Conservation (phyloP, 2,888 invertebrate species). For the Plutella xylostella region DNA sequence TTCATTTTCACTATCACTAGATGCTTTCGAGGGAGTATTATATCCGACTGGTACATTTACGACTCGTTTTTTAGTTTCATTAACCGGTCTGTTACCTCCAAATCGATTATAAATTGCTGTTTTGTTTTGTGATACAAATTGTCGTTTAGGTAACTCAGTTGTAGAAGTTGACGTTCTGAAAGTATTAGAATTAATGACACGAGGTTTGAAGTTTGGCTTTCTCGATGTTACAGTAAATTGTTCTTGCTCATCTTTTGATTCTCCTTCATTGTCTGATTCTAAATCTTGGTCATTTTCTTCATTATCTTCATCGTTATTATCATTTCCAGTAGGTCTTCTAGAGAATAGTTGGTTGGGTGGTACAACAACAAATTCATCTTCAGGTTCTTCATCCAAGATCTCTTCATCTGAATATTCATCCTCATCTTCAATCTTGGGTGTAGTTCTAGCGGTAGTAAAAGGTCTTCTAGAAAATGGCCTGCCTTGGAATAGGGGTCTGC, state of each 20-base stretch:
- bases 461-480: slow-evolving; percentile 54
- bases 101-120: slow-evolving; percentile 42
- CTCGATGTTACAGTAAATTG: slow-evolving; percentile 36
- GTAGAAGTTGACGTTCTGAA: slow-evolving; percentile 54
- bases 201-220: slow-evolving; percentile 43
- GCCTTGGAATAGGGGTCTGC: slow-evolving; percentile 43
- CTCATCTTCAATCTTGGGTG: slow-evolving; percentile 39
- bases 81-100: slow-evolving; percentile 33
- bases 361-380: slow-evolving; percentile 50
- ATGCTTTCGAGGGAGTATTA: slow-evolving; percentile 21
- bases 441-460: slow-evolving; percentile 51
- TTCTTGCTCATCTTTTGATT: slow-evolving; percentile 23
- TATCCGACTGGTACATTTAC: slow-evolving; percentile 58
- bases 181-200: slow-evolving; percentile 50
- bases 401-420: slow-evolving; percentile 36
- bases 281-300: slow-evolving; percentile 24
- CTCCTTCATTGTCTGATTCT: slow-evolving; percentile 8
- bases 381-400: slow-evolving; percentile 43
- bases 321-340: slow-evolving; percentile 33
- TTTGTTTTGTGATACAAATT: slow-evolving; percentile 35
- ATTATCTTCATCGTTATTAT: slow-evolving; percentile 22
- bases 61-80: slow-evolving; percentile 47
- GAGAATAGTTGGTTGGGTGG: slow-evolving; percentile 55
- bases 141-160: slow-evolving; percentile 45
- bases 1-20: slow-evolving; percentile 18